Evolutionary conservation across 2,888 invertebrate genomes (phyloP).

Genomic region (Eucriotettix oculatus): DNA sequence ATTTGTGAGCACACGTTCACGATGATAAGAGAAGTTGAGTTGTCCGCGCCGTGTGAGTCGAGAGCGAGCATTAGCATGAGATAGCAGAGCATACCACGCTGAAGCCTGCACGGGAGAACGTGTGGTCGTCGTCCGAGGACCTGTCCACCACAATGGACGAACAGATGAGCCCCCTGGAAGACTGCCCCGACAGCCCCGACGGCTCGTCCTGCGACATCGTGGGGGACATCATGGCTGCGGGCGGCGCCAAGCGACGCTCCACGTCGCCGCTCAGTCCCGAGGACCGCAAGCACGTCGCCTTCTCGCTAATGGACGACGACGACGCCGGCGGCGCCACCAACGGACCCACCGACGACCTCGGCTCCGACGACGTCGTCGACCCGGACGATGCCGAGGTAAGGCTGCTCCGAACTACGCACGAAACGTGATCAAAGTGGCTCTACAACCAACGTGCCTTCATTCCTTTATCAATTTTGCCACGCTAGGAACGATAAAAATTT

Average conservation of each 20-base stretch:
- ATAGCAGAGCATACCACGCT: too few relatives aligned
- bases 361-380: background rate
- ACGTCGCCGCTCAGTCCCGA: too few relatives aligned
- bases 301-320: background rate
- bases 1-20: too few relatives aligned
- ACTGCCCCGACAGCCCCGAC: background rate
- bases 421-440: too few relatives aligned
- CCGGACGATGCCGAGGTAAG: background rate
- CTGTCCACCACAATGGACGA: background rate
- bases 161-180: background rate
- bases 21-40: too few relatives aligned
- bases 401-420: background rate
- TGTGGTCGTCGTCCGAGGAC: too few relatives aligned
- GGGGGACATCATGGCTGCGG: background rate
- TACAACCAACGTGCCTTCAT: too few relatives aligned
- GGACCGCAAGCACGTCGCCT: background rate
- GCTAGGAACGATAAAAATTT: too few relatives aligned
- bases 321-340: background rate
- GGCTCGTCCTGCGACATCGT: background rate
- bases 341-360: background rate
- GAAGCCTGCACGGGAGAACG: too few relatives aligned
- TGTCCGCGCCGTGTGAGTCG: too few relatives aligned
- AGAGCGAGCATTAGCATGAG: too few relatives aligned
- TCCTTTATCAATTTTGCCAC: too few relatives aligned
- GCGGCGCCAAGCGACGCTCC: background rate